Percentiles rank a stretch among this genome's conserved stretches.
These are phyloP conservation scores for Odontomachus brunneus DNA, from an alignment of 1,140 invertebrate species.

Conservation along the genomic window DNA sequence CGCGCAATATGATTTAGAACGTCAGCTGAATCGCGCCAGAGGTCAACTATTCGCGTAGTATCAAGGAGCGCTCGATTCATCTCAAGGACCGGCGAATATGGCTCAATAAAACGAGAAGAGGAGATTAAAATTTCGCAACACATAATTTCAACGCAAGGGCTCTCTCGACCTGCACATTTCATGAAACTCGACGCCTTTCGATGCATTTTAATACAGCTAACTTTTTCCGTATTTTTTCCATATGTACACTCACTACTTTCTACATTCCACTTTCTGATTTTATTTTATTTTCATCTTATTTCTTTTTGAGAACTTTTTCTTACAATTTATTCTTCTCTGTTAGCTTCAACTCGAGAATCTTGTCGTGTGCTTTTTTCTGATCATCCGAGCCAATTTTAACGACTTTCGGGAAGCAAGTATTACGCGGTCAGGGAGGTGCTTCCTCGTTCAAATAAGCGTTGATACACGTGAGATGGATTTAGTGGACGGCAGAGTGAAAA, in stretches of 20 bases:
- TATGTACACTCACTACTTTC: too few species aligned
- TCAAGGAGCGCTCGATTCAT: too few species aligned
- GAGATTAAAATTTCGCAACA: not conserved
- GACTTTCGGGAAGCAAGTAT: not conserved
- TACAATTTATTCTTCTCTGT: too few species aligned
- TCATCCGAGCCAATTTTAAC: conserved; percentile 1
- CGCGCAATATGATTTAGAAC: not conserved
- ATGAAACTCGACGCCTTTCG: not conserved
- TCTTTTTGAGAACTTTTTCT: too few species aligned
- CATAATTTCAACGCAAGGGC: not conserved
- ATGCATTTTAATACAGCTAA: not conserved
- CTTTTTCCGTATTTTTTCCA: not conserved
- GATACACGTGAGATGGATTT: conserved; percentile 13
- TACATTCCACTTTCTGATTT: too few species aligned
- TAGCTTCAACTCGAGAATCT: not conserved
- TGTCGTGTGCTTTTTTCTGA: not conserved
- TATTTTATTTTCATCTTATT: too few species aligned
- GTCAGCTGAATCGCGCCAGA: not conserved
- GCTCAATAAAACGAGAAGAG: not conserved
- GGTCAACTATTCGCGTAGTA: not conserved
- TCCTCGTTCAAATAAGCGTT: conserved; percentile 27
- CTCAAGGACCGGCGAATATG: too few species aligned
- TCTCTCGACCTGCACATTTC: not conserved
- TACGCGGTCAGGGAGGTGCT: not conserved
- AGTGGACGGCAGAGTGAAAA: too few species aligned